Evolutionary conservation across 2,888 invertebrate species (phyloP), one percentile per base, ranked within the genome.

Genomic region (Physocephala rufipes): DNA sequence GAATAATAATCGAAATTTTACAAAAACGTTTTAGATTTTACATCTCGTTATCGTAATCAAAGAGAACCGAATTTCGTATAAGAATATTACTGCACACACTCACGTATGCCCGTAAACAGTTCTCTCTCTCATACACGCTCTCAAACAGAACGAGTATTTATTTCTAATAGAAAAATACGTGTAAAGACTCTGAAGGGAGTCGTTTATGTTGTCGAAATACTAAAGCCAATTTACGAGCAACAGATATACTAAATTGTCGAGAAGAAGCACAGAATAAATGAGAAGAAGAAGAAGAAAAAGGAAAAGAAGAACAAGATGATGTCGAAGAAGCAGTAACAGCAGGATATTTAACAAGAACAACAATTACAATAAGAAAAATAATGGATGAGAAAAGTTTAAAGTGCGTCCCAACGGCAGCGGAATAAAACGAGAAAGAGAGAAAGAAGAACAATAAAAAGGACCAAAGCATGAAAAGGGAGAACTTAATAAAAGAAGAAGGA

Each of bases 171-270:
- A 73, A 68, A 73, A 71, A 68, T 36, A 36, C 49, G 49, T 49
- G 49, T 71, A 71, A 73, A 65, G 67, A 73, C 69, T 68, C 67
- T 69, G 69, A 73, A 68, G 71, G 53, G 71, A 71, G 66, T 71
- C 70, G 67, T 73, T 71, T 69, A 73, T 71, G 73, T 73, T 73
- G 71, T 71, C 36, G 36, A 36, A 36, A 36, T 36, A 36, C 36
- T 67, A 69, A 69, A 63, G 71, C 66, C 73, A 71, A 71, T 73
- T 71, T 71, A 71, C 51, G 71, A 67, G 65, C 71, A 69, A 71
- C 71, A 69, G 71, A 65, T 36, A 4, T 36, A 9, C 5, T 71
- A 73, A 73, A 64, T 70, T 73, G 70, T 59, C 9, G 36, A 36
- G 36, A 7, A 43, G 15, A 36, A 36, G 36, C 36, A 36, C 5